These are phyloP conservation scores for Oreochromis aureus DNA, from an alignment of 2,113 vertebrate species.

Conservation along the genomic window DNA sequence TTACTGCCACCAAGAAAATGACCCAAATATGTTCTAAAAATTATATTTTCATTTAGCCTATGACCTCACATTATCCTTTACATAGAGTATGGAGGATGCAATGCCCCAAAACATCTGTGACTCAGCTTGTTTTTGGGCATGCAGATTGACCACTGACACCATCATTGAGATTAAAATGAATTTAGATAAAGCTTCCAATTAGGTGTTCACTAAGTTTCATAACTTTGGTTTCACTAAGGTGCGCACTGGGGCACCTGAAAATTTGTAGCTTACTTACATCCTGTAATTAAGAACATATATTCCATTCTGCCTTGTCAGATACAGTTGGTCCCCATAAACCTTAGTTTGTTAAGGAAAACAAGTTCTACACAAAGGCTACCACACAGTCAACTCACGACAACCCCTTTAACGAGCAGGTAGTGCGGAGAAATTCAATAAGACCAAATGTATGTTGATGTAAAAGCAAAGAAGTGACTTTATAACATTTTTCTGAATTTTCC, in stretches of 20 bases:
- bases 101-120: not conserved
- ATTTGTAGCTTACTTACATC: not conserved
- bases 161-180: not conserved
- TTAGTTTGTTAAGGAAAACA: not conserved
- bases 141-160: not conserved
- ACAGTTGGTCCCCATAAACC: not conserved
- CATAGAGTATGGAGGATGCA: not conserved
- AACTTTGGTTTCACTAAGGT: not conserved
- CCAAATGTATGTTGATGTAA: not conserved
- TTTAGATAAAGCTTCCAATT: not conserved
- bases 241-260: not conserved
- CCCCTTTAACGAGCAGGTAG: not conserved
- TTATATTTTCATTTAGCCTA: not conserved
- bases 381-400: not conserved
- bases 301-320: not conserved
- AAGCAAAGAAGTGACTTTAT: not conserved
- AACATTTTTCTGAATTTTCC: not conserved
- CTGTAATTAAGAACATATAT: not conserved
- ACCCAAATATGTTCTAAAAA: not conserved
- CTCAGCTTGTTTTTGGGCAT: not conserved
- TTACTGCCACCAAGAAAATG: not conserved
- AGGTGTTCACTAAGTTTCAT: not conserved
- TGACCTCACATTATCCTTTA: not conserved
- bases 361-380: not conserved
- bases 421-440: not conserved